Conservation (phyloP, 2,888 invertebrate species). For the Griposia aprilina region DNA sequence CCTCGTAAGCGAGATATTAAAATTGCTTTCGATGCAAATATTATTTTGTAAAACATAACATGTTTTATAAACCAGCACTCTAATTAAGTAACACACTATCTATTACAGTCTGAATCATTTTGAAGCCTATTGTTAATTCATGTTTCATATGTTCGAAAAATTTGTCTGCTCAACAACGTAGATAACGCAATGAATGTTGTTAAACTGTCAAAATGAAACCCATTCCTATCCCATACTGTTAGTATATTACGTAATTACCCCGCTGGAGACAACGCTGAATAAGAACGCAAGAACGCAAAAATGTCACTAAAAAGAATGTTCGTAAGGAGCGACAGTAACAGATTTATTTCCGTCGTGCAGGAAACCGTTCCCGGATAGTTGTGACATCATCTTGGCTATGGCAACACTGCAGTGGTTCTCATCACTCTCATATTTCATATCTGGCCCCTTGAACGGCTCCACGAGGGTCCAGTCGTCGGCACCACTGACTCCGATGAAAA, state of each 20-base stretch:
- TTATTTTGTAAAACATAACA: not conserved
- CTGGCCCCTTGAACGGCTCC: constrained; percentile 70
- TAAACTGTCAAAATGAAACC: no score
- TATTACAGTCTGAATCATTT: no score
- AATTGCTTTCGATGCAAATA: constrained; percentile 12
- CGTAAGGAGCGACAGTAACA: not conserved
- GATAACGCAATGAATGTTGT: no score
- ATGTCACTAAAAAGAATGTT: not conserved
- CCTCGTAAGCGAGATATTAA: constrained; percentile 23
- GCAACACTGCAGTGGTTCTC: constrained; percentile 78
- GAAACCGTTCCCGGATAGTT: constrained; percentile 64
- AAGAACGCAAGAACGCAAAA: not conserved
- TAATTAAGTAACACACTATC: no score
- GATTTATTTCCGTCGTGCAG: constrained; percentile 54
- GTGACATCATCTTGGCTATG: constrained; percentile 69
- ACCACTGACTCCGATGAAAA: constrained; percentile 68
- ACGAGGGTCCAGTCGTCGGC: constrained; percentile 74
- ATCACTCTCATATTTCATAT: constrained; percentile 71
- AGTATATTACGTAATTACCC: no score
- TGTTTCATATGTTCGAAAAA: no score
- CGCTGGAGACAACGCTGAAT: not conserved
- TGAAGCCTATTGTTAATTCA: no score
- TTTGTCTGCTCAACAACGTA: no score
- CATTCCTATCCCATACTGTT: no score
- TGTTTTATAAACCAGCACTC: not conserved